A percentile compares a stretch with the other conserved stretches of the same genome.
Conservation (phyloP, 2,113 vertebrate genomes). For the Scopus umbretta region DNA sequence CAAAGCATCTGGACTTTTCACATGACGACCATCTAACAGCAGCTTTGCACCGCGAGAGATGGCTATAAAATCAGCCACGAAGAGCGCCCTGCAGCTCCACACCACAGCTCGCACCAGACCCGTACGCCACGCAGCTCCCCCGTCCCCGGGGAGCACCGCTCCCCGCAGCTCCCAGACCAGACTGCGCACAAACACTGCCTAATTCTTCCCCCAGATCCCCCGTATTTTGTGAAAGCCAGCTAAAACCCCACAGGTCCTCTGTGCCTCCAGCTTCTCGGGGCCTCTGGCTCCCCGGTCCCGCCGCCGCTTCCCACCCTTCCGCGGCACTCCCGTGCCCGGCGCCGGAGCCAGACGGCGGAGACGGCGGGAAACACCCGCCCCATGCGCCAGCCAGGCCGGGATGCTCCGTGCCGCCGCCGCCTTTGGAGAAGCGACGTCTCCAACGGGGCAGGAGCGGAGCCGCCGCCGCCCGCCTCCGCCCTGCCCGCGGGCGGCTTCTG, state of each 20-base stretch:
- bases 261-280: not conserved
- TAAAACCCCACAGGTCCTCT: not conserved
- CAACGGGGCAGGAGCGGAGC: not conserved
- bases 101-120: too few species aligned
- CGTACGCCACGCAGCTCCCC: not conserved
- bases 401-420: not conserved
- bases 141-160: not conserved
- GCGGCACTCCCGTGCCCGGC: not conserved
- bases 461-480: not conserved
- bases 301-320: not conserved
- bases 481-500: not conserved
- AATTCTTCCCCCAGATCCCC: not conserved
- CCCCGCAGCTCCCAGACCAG: not conserved
- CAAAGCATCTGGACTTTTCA: not conserved
- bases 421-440: not conserved
- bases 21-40: not conserved
- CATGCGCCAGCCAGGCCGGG: not conserved
- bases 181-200: not conserved
- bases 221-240: not conserved
- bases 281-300: not conserved
- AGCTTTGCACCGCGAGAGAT: accelerated
- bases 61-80: not conserved
- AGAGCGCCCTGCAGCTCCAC: not conserved
- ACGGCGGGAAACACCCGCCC: not conserved
- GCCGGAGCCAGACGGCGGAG: not conserved